Conservation (phyloP, 2,888 invertebrate genomes). For the Odontocolon sp. region DNA sequence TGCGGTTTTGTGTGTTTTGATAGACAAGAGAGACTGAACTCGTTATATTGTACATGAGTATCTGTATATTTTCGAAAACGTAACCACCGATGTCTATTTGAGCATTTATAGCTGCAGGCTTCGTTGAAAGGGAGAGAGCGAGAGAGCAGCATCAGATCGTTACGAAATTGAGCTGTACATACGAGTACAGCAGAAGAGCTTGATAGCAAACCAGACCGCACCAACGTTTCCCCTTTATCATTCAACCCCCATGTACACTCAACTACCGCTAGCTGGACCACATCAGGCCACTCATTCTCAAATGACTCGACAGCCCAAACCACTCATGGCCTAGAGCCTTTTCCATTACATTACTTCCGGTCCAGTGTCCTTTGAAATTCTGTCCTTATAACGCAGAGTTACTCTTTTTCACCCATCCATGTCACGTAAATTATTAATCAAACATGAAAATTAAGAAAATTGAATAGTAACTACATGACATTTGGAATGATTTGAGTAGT, state of each 20-base stretch:
- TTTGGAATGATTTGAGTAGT: too few species aligned
- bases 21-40: too few species aligned
- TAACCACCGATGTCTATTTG: too few species aligned
- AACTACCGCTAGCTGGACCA: slow-evolving; percentile 4
- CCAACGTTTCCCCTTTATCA: slow-evolving; percentile 21
- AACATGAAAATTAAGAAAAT: too few species aligned
- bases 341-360: not conserved
- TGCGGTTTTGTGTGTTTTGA: too few species aligned
- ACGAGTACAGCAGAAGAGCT: not conserved
- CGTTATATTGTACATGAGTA: not conserved
- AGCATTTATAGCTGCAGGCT: not conserved
- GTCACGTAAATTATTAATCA: not conserved
- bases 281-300: slow-evolving; percentile 12
- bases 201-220: not conserved
- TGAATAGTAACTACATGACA: too few species aligned
- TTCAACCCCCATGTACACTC: slow-evolving; percentile 25
- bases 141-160: slow-evolving; percentile 28
- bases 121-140: not conserved
- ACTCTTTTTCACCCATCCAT: not conserved
- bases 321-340: not conserved
- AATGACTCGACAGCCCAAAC: slow-evolving; percentile 13
- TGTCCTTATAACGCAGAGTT: too few species aligned
- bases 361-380: not conserved
- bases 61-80: too few species aligned
- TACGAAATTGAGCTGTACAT: slow-evolving; percentile 63